These are phyloP conservation scores for Hydroisotoma schaefferi DNA, from an alignment of 2,888 invertebrate genomes.

Conservation along the genomic window DNA sequence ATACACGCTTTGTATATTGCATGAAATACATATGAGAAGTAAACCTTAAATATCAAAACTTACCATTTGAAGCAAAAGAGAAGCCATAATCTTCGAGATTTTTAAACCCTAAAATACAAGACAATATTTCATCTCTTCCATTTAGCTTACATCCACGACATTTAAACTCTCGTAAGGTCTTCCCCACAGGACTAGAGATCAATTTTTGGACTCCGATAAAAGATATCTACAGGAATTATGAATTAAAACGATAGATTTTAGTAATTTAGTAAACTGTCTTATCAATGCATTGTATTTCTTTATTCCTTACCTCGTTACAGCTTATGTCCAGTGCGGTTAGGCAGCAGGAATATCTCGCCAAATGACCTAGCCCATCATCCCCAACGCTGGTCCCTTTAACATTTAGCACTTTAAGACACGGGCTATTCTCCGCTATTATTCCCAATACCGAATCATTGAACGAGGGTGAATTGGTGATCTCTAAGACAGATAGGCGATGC, in stretches of 20 bases:
- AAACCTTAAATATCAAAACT: background rate
- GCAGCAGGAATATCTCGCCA: background rate
- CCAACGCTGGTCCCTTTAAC: conserved; percentile 6
- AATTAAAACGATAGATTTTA: background rate
- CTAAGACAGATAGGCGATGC: background rate
- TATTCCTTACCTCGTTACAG: conserved; percentile 6
- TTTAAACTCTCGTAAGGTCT: conserved; percentile 5
- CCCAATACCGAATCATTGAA: conserved; percentile 13
- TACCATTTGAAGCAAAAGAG: conserved; percentile 5
- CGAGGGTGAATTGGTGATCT: conserved; percentile 6
- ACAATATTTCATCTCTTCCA: background rate
- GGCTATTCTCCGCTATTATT: background rate
- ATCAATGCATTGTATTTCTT: too few species aligned
- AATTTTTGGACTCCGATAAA: conserved; percentile 3
- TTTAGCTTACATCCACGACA: background rate
- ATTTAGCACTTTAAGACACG: conserved; percentile 10
- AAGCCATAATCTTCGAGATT: conserved; percentile 17
- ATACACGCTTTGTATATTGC: background rate
- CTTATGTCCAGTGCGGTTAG: conserved; percentile 14
- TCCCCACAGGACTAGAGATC: background rate
- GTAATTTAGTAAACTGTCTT: background rate
- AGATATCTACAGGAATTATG: conserved; percentile 1
- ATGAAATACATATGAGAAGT: background rate
- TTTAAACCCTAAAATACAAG: conserved; percentile 7
- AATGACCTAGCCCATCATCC: background rate